A percentile compares a stretch with the other conserved stretches of the same genome.
Conservation (phyloP, 2,888 invertebrate species). For the Leptinotarsa tumamoca region DNA sequence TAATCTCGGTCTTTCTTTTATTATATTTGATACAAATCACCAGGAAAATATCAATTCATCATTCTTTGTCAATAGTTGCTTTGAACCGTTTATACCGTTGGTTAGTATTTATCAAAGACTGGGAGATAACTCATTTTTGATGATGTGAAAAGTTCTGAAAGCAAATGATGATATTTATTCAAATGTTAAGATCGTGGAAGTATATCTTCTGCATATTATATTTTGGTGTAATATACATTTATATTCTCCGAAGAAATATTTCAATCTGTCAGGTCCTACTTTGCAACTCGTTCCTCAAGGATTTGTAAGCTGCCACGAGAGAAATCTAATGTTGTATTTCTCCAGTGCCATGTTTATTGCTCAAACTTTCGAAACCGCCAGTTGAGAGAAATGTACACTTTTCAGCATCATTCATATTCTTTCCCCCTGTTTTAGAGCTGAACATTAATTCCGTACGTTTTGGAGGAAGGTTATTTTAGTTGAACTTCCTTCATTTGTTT, state of each 20-base stretch:
- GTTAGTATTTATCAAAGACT: too few relatives aligned
- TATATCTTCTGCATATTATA: slow-evolving; percentile 40
- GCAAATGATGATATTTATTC: slow-evolving; percentile 26
- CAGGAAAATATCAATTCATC: too few relatives aligned
- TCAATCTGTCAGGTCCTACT: slow-evolving; percentile 59
- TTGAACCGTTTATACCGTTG: too few relatives aligned
- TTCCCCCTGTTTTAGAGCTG: slow-evolving; percentile 17
- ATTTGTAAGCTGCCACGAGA: slow-evolving; percentile 60
- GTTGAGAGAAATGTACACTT: slow-evolving; percentile 29
- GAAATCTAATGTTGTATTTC: slow-evolving; percentile 58
- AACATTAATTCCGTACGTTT: slow-evolving; percentile 7
- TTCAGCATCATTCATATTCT: slow-evolving; percentile 4
- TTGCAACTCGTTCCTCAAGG: slow-evolving; percentile 59
- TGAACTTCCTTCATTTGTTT: neutral
- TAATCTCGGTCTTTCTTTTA: too few relatives aligned
- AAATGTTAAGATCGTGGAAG: slow-evolving; percentile 35
- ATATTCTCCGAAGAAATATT: slow-evolving; percentile 52
- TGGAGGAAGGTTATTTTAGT: neutral
- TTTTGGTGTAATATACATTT: slow-evolving; percentile 46
- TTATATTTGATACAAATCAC: too few relatives aligned
- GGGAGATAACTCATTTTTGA: too few relatives aligned
- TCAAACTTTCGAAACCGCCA: slow-evolving; percentile 29
- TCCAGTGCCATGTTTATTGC: slow-evolving; percentile 29
- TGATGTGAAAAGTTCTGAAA: too few relatives aligned
- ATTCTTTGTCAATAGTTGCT: too few relatives aligned